These are phyloP conservation scores for Drosophila orosa DNA, from an alignment of 1,140 invertebrate genomes.

Conservation along the genomic window DNA sequence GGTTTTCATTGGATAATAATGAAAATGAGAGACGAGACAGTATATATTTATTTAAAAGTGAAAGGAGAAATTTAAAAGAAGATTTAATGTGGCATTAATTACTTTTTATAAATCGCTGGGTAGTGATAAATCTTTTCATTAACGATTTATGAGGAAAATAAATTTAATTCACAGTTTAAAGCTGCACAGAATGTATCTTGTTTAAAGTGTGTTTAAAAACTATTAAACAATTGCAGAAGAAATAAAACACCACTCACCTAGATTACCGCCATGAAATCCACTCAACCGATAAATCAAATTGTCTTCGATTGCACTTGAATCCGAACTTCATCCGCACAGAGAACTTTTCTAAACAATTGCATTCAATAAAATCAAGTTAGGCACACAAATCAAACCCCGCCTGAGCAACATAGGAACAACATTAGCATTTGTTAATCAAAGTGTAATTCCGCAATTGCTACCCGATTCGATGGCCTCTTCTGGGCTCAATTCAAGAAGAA, in stretches of 20 bases:
- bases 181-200: background rate
- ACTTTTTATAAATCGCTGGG: constrained; percentile 5
- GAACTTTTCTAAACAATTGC: constrained; percentile 34
- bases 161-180: background rate
- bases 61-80: constrained; percentile 6
- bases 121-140: constrained; percentile 9
- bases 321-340: constrained; percentile 6
- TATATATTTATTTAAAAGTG: constrained; percentile 7
- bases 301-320: constrained; percentile 16
- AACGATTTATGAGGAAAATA: background rate
- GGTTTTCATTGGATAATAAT: constrained; percentile 25
- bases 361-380: constrained; percentile 32
- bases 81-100: constrained; percentile 30
- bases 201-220: background rate
- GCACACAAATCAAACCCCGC: constrained; percentile 28
- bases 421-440: constrained; percentile 56
- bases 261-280: constrained; percentile 6
- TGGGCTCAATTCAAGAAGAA: constrained; percentile 18
- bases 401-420: constrained; percentile 38
- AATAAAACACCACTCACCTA: constrained; percentile 8
- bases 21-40: constrained; percentile 2
- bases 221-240: background rate
- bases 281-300: constrained; percentile 28
- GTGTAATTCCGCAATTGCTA: constrained; percentile 50
- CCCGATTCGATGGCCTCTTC: constrained; percentile 4